Evolutionary conservation across 2,888 invertebrate species (phyloP), one percentile per base, ranked within the genome.

Genomic region (Himalopsyche japonica): DNA sequence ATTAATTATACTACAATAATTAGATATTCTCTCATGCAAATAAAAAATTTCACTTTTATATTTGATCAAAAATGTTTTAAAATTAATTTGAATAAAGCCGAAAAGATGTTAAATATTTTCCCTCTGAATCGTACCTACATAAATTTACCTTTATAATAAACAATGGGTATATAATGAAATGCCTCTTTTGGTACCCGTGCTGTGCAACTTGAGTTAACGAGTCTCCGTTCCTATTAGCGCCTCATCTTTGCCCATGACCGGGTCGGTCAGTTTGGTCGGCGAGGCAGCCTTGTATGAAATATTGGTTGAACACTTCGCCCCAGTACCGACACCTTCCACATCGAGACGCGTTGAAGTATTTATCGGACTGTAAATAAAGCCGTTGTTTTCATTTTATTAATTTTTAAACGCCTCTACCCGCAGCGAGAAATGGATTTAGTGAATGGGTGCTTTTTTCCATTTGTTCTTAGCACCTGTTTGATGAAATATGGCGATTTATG

Each of bases 341-440:
- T 15, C 30, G 27, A 70, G 27, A 27, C 70, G 47, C 79, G 79
- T 47, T 79, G 79, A 79, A 79, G 47, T 79, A 79, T 79, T 79
- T 79, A 79, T 79, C 79, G 43, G 47, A 30, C 37, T 47, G 79
- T 79, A 48, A 79, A 79, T 79, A 79, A 79, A 48, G 47, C 43
- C 47, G 47, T 79, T 47, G 43, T 79, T 79, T 79, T 79, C 47
- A 27, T 79, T 79, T 79, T 79, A 79, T 79, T 47, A 79, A 79
- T 79, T 79, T 43, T 79, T 79, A 47, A 79, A 79, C 79, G 47
- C 79, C 79, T 79, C 47, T 48, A 79, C 37, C 79, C 27, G 70
- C 24, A 70, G 70, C 70, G 70, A 70, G 20, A 70, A 70, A 27
- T 70, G 30, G 70, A 70, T 70, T 70, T 70, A 27, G 70, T 70